Base-by-base conservation (phyloP, 2,888 invertebrate genomes). In the Phragmatobia fuliginosa region DNA sequence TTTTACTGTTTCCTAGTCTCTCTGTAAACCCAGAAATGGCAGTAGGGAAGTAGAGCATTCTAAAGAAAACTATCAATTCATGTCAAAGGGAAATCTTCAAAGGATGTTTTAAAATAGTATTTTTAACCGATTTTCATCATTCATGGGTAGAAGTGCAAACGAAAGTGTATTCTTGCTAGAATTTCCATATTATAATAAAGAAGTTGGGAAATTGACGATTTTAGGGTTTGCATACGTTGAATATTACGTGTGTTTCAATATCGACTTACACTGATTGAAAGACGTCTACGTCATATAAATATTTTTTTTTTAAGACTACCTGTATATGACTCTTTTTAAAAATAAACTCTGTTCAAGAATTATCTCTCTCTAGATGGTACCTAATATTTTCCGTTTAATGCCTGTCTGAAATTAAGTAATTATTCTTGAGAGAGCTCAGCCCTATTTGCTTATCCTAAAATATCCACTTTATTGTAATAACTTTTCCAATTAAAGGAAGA, bases 1-100 rank as follows among this genome's bases (percentile, higher is more conserved):
- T 63, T 45, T 45, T 63, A 63, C 14, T 38, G 62, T 45, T 68
- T 68, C 45, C 58, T 68, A 36, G 56, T 52, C 7, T 45, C 36
- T 45, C 14, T 33, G n/a, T 18, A 32, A 21, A 52, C 33, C 52
- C n/a, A 36, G 36, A 21, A 62, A 56, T 67, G 60, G 33, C 16
- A 49, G 25, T 66, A 33, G 45, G 33, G 25, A 32, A 66, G 31
- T 66, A 14, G 66, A 38, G 32, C 38, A 10, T 49, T 58, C 18
- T 28, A 21, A 66, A 36, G 11, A 28, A 45, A 45, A 32, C 31
- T 56, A 28, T 56, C 28, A 5, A 28, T 56, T 1, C 5, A 28
- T 28, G 52, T 56, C 28, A 28, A 56, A 56, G 16, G 6, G 16
- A 56, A 56, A 56, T 61, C 67, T 75, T 72, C 28, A 28, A 28